Evolutionary conservation across 2,888 invertebrate genomes (phyloP), one percentile per base, ranked within the genome.

Genomic region (Aquatica leii): DNA sequence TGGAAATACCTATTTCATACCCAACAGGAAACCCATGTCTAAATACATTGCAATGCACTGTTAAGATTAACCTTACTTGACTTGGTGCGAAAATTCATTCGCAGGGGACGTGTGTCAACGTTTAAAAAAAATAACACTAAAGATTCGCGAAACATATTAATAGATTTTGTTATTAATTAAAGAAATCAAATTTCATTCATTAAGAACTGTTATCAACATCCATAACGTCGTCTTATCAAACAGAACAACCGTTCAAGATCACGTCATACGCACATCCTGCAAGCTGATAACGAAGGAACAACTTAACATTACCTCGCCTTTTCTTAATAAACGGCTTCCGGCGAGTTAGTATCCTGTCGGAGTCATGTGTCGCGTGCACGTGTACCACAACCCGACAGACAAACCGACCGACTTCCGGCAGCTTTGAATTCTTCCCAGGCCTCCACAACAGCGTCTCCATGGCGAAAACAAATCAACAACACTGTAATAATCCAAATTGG

Each of bases 321-420:
- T 66, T 69, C 69, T 71, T 74, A 76, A 76, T 74, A 74, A 75
- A 75, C 71, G 71, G 71, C 71, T 78, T 77, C 76, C 77, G 76
- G 74, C 74, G 70, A 67, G 68, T 65, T 69, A 70, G 74, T 75
- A 77, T 77, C 78, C 77, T 76, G 76, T 76, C 67, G 70, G 70
- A 72, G 73, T 75, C 72, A 72, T 73, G 69, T 73, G 75, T 73
- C 70, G 71, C 70, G 69, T 70, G 69, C 76, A 76, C 77, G 76
- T 77, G 77, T 77, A 73, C 56, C 67, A 59, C 71, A 71, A 68
- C 62, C 68, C 69, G 66, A 69, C 71, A 72, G 70, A 71, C 73
- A 66, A 58, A 68, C 68, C 73, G 59, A 69, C 66, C 72, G 58
- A 58, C 62, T 65, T 65, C 65, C 65, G 65, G 51, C 51, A 61